Conservation (phyloP, 2,113 vertebrate species). For the Stegostoma tigrinum region DNA sequence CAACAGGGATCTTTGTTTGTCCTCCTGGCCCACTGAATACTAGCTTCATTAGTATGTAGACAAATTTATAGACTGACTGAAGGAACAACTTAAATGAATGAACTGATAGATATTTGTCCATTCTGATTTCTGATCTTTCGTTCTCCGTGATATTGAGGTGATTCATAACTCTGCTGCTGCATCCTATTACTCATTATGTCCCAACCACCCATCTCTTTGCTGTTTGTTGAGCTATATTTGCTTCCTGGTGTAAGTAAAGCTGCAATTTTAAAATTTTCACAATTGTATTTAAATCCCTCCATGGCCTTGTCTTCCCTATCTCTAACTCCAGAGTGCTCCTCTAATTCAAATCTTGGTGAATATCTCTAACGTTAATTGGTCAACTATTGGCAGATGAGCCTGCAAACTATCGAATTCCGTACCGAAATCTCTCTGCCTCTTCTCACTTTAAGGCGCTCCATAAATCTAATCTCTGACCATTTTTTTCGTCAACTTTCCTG, state of each 20-base stretch:
- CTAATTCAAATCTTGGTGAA: neutral
- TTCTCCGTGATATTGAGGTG: neutral
- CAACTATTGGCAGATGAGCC: neutral
- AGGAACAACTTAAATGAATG: neutral
- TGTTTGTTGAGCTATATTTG: neutral
- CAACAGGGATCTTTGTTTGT: slow-evolving; percentile 38
- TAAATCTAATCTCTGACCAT: neutral
- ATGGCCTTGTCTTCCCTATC: neutral
- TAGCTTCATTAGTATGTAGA: slow-evolving; percentile 43
- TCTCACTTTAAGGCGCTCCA: neutral
- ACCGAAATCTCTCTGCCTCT: neutral
- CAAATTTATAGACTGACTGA: slow-evolving; percentile 34
- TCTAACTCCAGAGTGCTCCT: neutral
- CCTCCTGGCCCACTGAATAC: neutral
- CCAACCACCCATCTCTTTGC: neutral
- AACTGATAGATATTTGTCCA: neutral
- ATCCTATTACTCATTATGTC: neutral
- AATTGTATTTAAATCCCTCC: neutral
- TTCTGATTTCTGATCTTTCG: neutral
- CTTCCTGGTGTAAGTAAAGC: neutral
- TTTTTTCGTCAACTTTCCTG: neutral
- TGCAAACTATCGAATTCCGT: neutral
- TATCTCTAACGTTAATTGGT: neutral
- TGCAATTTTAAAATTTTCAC: neutral
- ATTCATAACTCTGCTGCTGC: neutral